A percentile compares a stretch with the other conserved stretches of the same genome.
These are phyloP conservation scores for Synergus japonicus DNA, from an alignment of 2,888 invertebrate species.

Conservation along the genomic window DNA sequence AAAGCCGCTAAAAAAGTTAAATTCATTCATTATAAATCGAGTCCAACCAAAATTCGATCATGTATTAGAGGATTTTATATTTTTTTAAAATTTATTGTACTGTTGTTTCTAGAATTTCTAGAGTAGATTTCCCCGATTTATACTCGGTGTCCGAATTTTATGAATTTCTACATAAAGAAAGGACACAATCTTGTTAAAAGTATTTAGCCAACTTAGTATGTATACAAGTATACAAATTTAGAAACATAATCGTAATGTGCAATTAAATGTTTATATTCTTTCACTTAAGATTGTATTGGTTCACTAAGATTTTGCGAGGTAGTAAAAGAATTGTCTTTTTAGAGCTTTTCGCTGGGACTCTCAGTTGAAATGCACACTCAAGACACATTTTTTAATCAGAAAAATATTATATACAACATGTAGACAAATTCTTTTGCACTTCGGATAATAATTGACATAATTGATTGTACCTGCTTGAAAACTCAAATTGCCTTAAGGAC, in stretches of 20 bases:
- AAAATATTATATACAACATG: no score
- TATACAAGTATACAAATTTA: conserved; percentile 24
- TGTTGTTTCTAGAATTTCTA: conserved; percentile 26
- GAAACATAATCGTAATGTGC: conserved; percentile 43
- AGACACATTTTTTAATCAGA: no score
- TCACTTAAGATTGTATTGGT: conserved; percentile 11
- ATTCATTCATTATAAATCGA: not conserved
- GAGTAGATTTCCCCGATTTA: not conserved
- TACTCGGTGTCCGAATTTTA: not conserved
- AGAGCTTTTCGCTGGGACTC: not conserved
- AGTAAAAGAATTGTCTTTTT: not conserved
- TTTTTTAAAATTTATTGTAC: conserved; percentile 26
- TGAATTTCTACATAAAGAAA: not conserved
- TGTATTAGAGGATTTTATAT: conserved; percentile 2
- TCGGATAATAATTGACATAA: not conserved
- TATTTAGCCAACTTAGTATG: conserved; percentile 14
- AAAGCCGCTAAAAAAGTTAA: conserved; percentile 8
- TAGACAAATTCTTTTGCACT: not conserved
- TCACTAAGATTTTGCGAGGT: conserved; percentile 9
- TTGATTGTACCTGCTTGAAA: conserved; percentile 72
- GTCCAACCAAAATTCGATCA: not conserved
- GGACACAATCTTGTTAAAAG: conserved; percentile 5
- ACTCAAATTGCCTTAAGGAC: conserved; percentile 76
- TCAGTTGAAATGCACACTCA: not conserved
- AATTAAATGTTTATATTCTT: conserved; percentile 50